These are phyloP conservation scores for Acanthosepion esculentum DNA, from an alignment of 2,888 invertebrate species.

Conservation along the genomic window DNA sequence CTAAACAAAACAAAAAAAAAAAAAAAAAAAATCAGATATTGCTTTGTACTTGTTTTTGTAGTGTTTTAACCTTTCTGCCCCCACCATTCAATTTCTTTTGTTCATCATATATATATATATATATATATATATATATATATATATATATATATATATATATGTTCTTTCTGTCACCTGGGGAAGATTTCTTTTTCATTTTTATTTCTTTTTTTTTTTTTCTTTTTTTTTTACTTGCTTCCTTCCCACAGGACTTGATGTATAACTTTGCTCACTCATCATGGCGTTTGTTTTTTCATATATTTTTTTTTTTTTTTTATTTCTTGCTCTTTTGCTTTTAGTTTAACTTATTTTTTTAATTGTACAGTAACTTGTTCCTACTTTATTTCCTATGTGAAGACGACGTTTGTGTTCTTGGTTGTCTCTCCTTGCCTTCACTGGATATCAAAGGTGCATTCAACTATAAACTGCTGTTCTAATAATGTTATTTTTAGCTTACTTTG, in stretches of 20 bases:
- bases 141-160: too few relatives aligned
- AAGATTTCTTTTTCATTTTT: not conserved
- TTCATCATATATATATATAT: not conserved
- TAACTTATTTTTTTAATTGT: slow-evolving; percentile 19
- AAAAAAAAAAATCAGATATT: not conserved
- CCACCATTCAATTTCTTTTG: not conserved
- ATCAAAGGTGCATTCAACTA: slow-evolving; percentile 44
- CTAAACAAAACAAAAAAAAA: not conserved
- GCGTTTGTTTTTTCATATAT: not conserved
- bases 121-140: too few relatives aligned
- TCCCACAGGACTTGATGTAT: not conserved
- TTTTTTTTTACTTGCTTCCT: not conserved
- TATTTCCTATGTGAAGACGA: slow-evolving; percentile 37
- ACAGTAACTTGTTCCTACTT: slow-evolving; percentile 21
- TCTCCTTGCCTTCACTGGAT: slow-evolving; percentile 45
- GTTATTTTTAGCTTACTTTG: slow-evolving; percentile 47
- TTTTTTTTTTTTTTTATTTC: too few relatives aligned
- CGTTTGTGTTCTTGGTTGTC: slow-evolving; percentile 46
- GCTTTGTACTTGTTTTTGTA: slow-evolving; percentile 33
- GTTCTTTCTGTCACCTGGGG: not conserved
- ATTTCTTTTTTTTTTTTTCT: too few relatives aligned
- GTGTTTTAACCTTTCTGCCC: not conserved
- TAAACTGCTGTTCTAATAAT: slow-evolving; percentile 47
- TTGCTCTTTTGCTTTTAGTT: slow-evolving; percentile 5
- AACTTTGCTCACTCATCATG: not conserved